phyloP scores from a whole-genome alignment of 2,888 invertebrate species.

The Spisula subtruncata region DNA sequence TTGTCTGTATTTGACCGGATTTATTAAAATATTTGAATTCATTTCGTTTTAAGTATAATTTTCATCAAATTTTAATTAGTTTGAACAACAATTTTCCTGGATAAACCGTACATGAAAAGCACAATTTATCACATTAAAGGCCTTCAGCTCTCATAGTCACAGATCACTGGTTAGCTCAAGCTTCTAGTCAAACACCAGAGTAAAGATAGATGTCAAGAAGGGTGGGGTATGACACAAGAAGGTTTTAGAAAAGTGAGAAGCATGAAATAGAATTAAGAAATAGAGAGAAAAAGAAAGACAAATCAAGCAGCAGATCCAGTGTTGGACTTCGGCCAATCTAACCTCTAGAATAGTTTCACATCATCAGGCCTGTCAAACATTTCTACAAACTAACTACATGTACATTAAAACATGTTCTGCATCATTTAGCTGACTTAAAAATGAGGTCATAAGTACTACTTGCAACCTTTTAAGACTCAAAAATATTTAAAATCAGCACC shows the following conservation, averaged over 20 bases:
- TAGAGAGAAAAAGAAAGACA: conserved; percentile 12
- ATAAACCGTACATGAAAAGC: neutral
- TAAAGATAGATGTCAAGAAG: conserved; percentile 51
- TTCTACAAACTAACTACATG: no score
- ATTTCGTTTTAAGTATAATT: no score
- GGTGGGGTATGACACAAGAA: conserved; percentile 63
- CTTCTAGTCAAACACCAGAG: conserved; percentile 17
- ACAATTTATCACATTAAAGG: conserved; percentile 4
- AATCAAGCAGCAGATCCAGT: conserved; percentile 46
- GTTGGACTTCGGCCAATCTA: conserved; percentile 45
- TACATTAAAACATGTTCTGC: no score
- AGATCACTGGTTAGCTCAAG: conserved; percentile 54
- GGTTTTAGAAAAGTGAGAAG: conserved; percentile 61
- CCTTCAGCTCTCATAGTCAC: conserved; percentile 74
- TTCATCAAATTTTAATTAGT: no score
- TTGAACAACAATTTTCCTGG: no score
- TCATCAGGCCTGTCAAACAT: conserved; percentile 56
- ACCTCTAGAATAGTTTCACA: conserved; percentile 63
- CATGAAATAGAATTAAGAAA: conserved; percentile 32
- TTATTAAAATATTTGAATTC: no score
- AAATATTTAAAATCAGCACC: no score
- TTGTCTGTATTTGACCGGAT: no score
- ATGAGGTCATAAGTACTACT: no score
- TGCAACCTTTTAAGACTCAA: no score
- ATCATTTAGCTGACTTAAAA: no score